Percentiles rank a stretch among this genome's conserved stretches.
Evolutionary conservation across 2,888 invertebrate genomes (phyloP).

Genomic region (Lasioglossum leucozonium): DNA sequence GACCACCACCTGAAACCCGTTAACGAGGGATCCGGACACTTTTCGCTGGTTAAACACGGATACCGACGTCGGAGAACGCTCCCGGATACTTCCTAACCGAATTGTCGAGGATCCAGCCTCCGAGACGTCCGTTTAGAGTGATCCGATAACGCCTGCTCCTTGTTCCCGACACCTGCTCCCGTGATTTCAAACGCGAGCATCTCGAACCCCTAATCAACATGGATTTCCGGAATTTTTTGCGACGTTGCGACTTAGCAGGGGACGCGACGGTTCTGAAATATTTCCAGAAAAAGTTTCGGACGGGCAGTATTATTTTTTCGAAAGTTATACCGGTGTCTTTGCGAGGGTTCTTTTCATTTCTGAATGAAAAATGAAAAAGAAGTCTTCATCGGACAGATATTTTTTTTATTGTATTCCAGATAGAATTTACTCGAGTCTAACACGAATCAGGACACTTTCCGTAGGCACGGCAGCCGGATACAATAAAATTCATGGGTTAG

Average conservation of each 20-base stretch:
- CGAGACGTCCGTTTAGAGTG: background rate
- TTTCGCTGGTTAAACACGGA: conserved; percentile 8
- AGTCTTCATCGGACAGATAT: no score
- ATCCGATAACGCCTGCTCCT: background rate
- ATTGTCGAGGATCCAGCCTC: background rate
- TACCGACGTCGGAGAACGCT: background rate
- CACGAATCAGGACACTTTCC: background rate
- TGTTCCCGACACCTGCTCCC: background rate
- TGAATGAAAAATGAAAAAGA: no score
- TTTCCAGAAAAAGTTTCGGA: background rate
- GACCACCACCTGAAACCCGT: conserved; percentile 39
- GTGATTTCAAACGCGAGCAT: background rate
- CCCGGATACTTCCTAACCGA: background rate
- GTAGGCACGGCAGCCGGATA: background rate
- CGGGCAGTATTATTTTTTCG: background rate
- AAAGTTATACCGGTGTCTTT: background rate
- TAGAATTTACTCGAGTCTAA: background rate
- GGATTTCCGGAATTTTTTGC: background rate
- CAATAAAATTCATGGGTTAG: conserved; percentile 28
- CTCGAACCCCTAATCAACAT: background rate
- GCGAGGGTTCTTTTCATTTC: no score
- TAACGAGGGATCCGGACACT: conserved; percentile 24
- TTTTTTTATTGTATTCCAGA: background rate
- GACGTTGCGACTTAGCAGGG: background rate
- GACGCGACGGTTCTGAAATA: background rate